These are phyloP conservation scores for Stegodyphus mimosarum DNA, from an alignment of 1,140 invertebrate species.

Conservation along the genomic window DNA sequence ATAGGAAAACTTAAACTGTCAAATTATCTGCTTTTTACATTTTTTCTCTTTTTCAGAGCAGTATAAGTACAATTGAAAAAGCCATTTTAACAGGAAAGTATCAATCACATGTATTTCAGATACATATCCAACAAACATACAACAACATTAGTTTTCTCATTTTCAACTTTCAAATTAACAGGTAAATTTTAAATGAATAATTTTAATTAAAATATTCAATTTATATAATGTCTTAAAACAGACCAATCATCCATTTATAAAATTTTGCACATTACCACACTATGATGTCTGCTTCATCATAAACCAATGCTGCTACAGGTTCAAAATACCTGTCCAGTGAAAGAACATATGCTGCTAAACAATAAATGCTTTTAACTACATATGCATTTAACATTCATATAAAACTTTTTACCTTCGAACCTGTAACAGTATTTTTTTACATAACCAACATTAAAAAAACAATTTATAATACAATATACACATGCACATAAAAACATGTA, in stretches of 20 bases:
- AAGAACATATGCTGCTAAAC: constrained; percentile 2
- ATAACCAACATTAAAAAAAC: constrained; percentile 47
- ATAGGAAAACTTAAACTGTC: background rate
- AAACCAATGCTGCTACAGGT: constrained; percentile 41
- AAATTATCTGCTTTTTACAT: background rate
- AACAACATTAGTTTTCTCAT: background rate
- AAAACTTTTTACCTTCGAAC: constrained; percentile 43
- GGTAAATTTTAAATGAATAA: background rate
- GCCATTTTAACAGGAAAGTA: constrained; percentile 53
- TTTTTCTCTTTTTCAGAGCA: background rate
- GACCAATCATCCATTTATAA: background rate
- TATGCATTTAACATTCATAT: constrained; percentile 37
- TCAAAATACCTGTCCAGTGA: constrained; percentile 9
- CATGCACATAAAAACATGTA: constrained; percentile 59
- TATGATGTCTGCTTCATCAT: background rate
- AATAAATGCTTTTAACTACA: background rate
- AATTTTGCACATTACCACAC: background rate
- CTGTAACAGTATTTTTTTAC: constrained; percentile 44
- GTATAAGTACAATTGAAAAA: background rate
- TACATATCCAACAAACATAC: background rate
- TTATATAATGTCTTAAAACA: background rate
- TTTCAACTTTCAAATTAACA: background rate
- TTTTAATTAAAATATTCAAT: background rate
- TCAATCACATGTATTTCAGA: constrained; percentile 12
- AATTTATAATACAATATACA: constrained; percentile 59